A percentile compares a stretch with the other conserved stretches of the same genome.
Conservation (phyloP, 2,113 vertebrate species). For the Mystacornis crossleyi region DNA sequence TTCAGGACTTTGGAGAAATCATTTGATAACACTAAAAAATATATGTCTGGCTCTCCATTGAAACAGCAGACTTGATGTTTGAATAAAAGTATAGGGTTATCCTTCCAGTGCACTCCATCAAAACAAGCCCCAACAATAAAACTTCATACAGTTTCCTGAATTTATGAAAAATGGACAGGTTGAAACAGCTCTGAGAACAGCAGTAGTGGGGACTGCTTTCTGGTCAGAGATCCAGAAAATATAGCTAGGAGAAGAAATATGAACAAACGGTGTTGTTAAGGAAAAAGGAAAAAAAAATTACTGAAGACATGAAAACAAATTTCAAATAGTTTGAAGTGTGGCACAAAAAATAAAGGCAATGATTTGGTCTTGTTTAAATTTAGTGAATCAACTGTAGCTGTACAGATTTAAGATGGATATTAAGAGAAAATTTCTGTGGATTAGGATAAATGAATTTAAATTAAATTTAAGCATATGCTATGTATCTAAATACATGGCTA, state of each 20-base stretch:
- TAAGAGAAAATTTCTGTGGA: not conserved
- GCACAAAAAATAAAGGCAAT: not conserved
- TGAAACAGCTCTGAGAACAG: not conserved
- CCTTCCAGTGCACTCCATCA: not conserved
- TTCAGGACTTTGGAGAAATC: conserved; percentile 35
- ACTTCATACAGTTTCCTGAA: not conserved
- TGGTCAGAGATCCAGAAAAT: not conserved
- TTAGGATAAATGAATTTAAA: not conserved
- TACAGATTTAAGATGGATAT: not conserved
- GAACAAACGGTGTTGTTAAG: not conserved
- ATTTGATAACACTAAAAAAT: conserved; percentile 2
- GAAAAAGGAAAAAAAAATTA: not conserved
- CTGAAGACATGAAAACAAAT: not conserved
- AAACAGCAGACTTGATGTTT: conserved; percentile 9
- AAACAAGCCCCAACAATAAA: not conserved
- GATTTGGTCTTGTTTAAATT: not conserved
- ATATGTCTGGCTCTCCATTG: not conserved
- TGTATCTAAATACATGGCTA: not conserved
- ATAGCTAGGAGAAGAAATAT: not conserved
- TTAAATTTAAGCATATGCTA: not conserved
- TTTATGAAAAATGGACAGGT: not conserved
- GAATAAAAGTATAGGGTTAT: not conserved
- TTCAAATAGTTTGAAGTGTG: not conserved
- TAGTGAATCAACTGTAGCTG: not conserved
- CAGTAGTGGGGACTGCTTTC: not conserved